Percentiles rank a stretch among this genome's conserved stretches.
These are phyloP conservation scores for Myathropa florea DNA, from an alignment of 2,888 invertebrate species.

Conservation along the genomic window DNA sequence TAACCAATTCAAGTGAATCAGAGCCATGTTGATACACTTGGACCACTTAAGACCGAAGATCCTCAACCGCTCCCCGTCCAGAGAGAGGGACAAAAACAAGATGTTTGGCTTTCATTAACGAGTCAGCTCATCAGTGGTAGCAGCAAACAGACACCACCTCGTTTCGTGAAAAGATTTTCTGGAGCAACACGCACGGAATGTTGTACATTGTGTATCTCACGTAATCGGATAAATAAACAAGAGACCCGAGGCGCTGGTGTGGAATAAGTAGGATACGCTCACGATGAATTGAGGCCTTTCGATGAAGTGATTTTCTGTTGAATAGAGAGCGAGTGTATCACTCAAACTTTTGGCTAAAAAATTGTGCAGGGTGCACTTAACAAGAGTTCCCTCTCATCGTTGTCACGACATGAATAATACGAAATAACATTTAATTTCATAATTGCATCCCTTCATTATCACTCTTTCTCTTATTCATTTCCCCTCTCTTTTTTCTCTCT, in stretches of 20 bases:
- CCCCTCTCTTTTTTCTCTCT: neutral
- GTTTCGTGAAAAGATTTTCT: neutral
- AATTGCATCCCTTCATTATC: constrained; percentile 5
- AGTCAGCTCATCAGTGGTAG: neutral
- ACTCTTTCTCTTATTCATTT: too few species aligned
- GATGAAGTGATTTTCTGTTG: too few species aligned
- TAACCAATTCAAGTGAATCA: neutral
- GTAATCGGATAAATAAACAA: neutral
- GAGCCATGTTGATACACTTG: neutral
- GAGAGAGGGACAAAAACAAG: too few species aligned
- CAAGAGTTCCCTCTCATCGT: too few species aligned
- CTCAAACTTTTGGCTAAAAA: too few species aligned
- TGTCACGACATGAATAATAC: too few species aligned
- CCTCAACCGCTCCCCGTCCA: too few species aligned
- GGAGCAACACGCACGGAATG: neutral
- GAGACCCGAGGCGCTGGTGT: neutral
- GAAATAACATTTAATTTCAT: too few species aligned
- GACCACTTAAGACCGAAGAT: neutral
- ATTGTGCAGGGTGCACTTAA: too few species aligned
- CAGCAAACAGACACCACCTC: neutral
- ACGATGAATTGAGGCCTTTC: neutral
- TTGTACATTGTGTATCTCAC: neutral
- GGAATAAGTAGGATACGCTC: neutral
- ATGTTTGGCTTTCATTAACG: constrained; percentile 1
- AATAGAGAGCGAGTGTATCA: too few species aligned